Percentiles rank a stretch among this genome's conserved stretches.
Conservation (phyloP, 2,797 vertebrate species). For the Eurystomus glaucurus region DNA sequence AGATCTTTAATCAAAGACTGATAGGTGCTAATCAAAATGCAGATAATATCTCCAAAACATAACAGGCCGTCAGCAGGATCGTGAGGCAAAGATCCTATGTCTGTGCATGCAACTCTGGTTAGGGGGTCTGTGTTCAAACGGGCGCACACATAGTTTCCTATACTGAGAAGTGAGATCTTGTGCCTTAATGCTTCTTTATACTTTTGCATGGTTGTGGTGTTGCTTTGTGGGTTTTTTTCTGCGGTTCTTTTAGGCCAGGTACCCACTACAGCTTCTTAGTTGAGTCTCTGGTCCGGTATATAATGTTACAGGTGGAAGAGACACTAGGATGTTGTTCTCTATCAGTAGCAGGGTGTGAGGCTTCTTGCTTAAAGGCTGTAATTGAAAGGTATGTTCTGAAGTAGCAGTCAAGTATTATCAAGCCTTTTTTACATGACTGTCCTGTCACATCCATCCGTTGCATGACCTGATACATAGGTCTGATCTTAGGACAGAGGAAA, state of each 20-base stretch:
- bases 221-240: neutral
- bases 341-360: neutral
- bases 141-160: neutral
- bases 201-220: neutral
- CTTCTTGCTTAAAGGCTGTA: neutral
- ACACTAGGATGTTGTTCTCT: neutral
- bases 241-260: neutral
- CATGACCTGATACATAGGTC: neutral
- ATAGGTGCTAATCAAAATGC: conserved; percentile 19
- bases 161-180: neutral
- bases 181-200: neutral
- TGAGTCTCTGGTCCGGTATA: neutral
- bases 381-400: neutral
- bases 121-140: neutral
- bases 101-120: neutral
- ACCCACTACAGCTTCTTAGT: neutral
- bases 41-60: neutral
- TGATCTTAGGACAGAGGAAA: neutral
- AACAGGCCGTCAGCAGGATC: neutral
- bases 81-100: neutral
- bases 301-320: fast-evolving
- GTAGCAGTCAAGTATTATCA: neutral
- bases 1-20: neutral
- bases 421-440: neutral
- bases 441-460: neutral